Base-by-base conservation (phyloP, 2,113 vertebrate genomes). In the Dipodomys merriami region DNA sequence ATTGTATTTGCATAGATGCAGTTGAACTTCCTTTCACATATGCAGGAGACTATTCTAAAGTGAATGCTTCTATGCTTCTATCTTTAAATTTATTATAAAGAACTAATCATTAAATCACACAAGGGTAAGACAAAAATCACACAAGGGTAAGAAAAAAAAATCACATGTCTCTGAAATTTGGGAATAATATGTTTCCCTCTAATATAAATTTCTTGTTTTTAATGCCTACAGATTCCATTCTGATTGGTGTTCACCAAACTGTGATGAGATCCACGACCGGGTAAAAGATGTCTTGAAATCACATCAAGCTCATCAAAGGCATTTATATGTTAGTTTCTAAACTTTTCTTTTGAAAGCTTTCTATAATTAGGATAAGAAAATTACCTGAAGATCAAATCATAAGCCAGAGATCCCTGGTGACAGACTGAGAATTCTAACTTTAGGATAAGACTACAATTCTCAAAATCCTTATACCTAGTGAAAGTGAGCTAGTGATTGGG, bases 221-320 rank as follows among this genome's bases (percentile, higher is more conserved):
- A 15, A 5, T 97, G 44, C 64, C 96, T 97, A 62, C 96, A 99
- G 99, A 89, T 98, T 99, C 96, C 98, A 97, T 91, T 97, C 97
- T 96, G 93, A 97, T 91, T 98, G 97, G 95, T 97, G 96, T 96
- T 98, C 98, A 96, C 98, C 98, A 85, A 98, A 98, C 96, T 98
- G 98, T 80, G 98, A 99, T 88, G 98, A 99, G 97, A 99, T 99
- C 96, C 99, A 99, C 97, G 98, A 98, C 44, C 96, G 99, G 95
- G 98, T 99, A 95, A 99, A 98, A 98, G 99, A 97, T 95, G 98
- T 99, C 96, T 98, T 99, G 94, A 98, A 98, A 97, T 99, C 98
- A 33, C 99, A 99, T 97, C 98, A 98, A 95, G 97, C 98, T 81
- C 98, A 97, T 91, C 95, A 96, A 96, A 98, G 83, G 95, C 97